phyloP scores from a whole-genome alignment of 23 tunicate species.

The Halocynthia roretzi region DNA sequence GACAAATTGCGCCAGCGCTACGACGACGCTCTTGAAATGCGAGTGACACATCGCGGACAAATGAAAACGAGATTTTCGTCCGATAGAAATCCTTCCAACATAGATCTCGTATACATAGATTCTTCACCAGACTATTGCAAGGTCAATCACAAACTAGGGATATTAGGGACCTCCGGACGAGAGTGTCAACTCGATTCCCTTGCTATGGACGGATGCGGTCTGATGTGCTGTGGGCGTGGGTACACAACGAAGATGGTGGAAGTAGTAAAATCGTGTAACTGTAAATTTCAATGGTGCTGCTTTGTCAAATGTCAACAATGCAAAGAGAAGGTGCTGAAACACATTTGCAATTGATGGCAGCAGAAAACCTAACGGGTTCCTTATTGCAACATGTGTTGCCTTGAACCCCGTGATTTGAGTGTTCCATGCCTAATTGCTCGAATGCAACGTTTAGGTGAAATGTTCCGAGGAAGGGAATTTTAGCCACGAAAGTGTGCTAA shows the following conservation, averaged over 20 bases:
- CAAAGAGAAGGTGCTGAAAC: constrained; percentile 40
- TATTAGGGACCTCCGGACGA: constrained; percentile 74
- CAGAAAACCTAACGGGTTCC: no score
- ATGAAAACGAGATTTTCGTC: constrained; percentile 25
- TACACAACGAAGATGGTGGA: constrained; percentile 28
- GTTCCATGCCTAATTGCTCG: no score
- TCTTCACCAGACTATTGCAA: constrained; percentile 90
- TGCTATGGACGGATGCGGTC: constrained; percentile 79
- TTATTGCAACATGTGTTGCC: no score
- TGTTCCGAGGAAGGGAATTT: no score
- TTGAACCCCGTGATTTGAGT: no score
- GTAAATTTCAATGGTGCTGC: constrained; percentile 98
- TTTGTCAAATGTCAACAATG: constrained; percentile 76
- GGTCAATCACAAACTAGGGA: constrained; percentile 40
- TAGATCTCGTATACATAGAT: constrained; percentile 56
- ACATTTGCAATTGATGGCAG: constrained; percentile 61
- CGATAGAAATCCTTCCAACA: constrained; percentile 8
- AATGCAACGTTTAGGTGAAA: no score
- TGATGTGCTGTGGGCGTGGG: constrained; percentile 92
- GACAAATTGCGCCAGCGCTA: constrained; percentile 48
- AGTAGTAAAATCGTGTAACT: constrained; percentile 70
- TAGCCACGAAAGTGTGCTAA: no score
- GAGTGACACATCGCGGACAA: constrained; percentile 30
- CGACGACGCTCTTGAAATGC: constrained; percentile 52
- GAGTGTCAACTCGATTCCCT: constrained; percentile 55